Percentiles rank a stretch among this genome's conserved stretches.
phyloP scores from a whole-genome alignment of 2,113 vertebrate species.

The Psilopsiagon aurifrons region DNA sequence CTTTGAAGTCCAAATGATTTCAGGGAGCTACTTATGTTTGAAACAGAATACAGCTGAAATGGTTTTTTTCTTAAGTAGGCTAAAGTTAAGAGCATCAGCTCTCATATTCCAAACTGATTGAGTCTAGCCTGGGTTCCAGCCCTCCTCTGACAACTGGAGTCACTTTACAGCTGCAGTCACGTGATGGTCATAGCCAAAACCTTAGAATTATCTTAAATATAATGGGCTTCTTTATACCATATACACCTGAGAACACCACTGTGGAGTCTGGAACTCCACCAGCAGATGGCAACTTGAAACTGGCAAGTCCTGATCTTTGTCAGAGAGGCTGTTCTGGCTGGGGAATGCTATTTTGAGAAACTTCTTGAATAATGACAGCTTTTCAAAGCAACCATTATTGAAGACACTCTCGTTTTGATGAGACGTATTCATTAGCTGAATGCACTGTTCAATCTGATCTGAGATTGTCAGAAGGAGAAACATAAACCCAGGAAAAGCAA shows the following conservation, averaged over 20 bases:
- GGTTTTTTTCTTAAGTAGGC: neutral
- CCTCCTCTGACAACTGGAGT: neutral
- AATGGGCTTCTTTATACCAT: neutral
- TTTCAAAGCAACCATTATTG: neutral
- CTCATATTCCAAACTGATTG: neutral
- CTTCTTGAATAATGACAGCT: neutral
- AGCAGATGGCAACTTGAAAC: slow-evolving; percentile 62
- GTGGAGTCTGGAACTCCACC: slow-evolving; percentile 20
- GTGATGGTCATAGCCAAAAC: neutral
- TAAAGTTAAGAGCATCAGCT: neutral
- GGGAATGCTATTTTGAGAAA: neutral
- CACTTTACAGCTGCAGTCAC: neutral
- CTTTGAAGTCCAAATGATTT: neutral
- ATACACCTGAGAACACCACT: accelerated
- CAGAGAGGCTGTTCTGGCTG: neutral
- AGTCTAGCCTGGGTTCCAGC: neutral
- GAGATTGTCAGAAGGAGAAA: neutral
- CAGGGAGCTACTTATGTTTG: neutral
- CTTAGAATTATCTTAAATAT: neutral
- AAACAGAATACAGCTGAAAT: neutral
- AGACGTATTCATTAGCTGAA: neutral
- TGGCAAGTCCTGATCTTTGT: neutral
- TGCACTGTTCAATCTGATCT: neutral
- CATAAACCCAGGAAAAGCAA: neutral
- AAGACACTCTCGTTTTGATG: neutral